phyloP scores from a whole-genome alignment of 2,888 invertebrate species.

The Phalangium opilio region DNA sequence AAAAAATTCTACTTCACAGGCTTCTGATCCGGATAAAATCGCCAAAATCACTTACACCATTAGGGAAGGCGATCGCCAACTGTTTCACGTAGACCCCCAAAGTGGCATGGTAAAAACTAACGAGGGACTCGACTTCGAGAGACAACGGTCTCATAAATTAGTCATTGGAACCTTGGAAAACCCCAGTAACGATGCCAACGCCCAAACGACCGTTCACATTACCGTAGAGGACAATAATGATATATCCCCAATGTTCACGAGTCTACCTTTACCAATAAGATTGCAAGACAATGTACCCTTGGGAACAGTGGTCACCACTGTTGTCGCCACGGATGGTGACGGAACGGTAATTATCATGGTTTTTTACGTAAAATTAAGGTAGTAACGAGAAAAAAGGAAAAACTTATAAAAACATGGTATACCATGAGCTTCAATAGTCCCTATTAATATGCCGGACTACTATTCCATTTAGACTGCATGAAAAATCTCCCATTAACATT shows the following conservation, averaged over 20 bases:
- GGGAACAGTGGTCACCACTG: conserved; percentile 59
- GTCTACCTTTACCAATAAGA: conserved; percentile 63
- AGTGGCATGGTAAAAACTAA: conserved; percentile 62
- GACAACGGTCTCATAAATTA: conserved; percentile 52
- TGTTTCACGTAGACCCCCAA: conserved; percentile 66
- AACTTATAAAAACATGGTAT: not conserved
- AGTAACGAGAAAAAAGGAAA: not conserved
- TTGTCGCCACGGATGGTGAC: conserved; percentile 66
- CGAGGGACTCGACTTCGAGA: conserved; percentile 61
- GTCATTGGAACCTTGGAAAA: conserved; percentile 72
- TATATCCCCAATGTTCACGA: conserved; percentile 69
- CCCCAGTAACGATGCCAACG: conserved; percentile 39
- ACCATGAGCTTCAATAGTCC: not conserved
- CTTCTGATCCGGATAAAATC: conserved; percentile 61
- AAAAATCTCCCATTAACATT: not conserved
- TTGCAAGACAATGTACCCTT: conserved; percentile 68
- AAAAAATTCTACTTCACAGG: no score
- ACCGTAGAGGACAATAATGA: conserved; percentile 60
- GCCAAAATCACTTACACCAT: conserved; percentile 58
- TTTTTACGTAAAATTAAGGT: not conserved
- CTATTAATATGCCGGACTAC: not conserved
- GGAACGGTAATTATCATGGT: conserved; percentile 40
- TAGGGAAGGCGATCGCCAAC: conserved; percentile 58
- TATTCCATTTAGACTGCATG: not conserved
- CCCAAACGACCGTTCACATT: no score